Evolutionary conservation across 2,888 invertebrate species (phyloP).

Genomic region (Micoletzkya japonica): DNA sequence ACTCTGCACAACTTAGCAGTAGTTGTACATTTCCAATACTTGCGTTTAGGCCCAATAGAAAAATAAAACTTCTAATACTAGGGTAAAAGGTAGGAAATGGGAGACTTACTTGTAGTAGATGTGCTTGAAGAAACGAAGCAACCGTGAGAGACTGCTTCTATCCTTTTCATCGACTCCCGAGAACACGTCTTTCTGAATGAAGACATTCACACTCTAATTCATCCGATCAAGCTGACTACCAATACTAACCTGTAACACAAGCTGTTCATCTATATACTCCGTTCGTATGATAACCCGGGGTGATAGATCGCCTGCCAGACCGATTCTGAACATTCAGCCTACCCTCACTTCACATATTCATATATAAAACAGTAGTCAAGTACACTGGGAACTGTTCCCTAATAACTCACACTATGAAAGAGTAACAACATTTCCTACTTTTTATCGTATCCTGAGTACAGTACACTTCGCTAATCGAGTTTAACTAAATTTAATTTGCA

Average conservation of each 20-base stretch:
- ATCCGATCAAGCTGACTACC: not conserved
- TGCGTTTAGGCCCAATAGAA: not conserved
- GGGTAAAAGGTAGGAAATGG: not conserved
- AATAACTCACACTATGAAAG: too few species aligned
- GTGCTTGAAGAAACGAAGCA: constrained; percentile 42
- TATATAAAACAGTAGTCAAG: too few species aligned
- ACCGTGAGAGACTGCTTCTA: constrained; percentile 27
- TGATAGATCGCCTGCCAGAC: constrained; percentile 51
- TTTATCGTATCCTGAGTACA: too few species aligned
- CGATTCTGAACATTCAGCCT: constrained; percentile 42
- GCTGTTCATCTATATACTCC: constrained; percentile 33
- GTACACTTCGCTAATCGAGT: too few species aligned
- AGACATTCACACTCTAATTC: not conserved
- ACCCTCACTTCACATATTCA: too few species aligned
- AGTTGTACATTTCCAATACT: not conserved
- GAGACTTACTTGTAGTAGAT: constrained; percentile 35
- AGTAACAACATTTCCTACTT: too few species aligned
- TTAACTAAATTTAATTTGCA: too few species aligned
- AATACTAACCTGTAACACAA: not conserved
- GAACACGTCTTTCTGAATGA: constrained; percentile 26
- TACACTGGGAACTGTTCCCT: too few species aligned
- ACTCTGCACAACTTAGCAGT: too few species aligned
- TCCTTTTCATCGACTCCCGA: constrained; percentile 25
- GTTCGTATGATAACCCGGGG: constrained; percentile 48
- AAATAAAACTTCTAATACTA: constrained; percentile 2